These are phyloP conservation scores for Eugnorisma glareosa DNA, from an alignment of 2,888 invertebrate genomes.

Conservation along the genomic window DNA sequence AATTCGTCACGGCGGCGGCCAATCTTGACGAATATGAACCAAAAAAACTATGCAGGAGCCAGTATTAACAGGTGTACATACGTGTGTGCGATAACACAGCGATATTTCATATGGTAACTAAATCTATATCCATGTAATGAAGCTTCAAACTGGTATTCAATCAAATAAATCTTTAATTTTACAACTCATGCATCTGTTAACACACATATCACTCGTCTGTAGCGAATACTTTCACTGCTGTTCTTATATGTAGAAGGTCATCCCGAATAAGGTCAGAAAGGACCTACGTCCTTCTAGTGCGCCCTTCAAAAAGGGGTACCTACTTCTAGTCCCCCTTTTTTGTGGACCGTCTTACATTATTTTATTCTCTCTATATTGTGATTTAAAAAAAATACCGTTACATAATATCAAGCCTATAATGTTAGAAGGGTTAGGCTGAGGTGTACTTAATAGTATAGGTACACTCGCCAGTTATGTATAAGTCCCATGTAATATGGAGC, in stretches of 20 bases:
- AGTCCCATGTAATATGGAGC: no score
- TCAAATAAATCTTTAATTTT: neutral
- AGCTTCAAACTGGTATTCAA: neutral
- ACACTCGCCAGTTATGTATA: no score
- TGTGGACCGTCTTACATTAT: conserved; percentile 27
- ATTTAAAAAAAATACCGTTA: neutral
- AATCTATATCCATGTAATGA: neutral
- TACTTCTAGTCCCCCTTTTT: neutral
- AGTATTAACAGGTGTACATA: no score
- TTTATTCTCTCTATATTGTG: neutral
- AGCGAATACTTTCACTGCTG: neutral
- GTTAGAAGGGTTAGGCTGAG: no score
- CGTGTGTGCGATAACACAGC: no score
- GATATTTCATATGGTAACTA: no score
- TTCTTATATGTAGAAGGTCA: conserved; percentile 8
- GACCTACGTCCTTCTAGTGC: neutral
- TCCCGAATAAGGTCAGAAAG: conserved; percentile 3
- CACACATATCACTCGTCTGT: neutral
- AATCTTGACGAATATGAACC: no score
- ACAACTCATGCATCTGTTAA: neutral
- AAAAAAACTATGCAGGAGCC: no score
- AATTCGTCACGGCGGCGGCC: no score
- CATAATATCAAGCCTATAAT: no score
- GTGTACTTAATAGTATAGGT: no score
- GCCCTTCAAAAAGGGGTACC: neutral